Evolutionary conservation across 2,113 vertebrate genomes (phyloP), one percentile per base, ranked within the genome.

Genomic region (Lampris megalopsis): DNA sequence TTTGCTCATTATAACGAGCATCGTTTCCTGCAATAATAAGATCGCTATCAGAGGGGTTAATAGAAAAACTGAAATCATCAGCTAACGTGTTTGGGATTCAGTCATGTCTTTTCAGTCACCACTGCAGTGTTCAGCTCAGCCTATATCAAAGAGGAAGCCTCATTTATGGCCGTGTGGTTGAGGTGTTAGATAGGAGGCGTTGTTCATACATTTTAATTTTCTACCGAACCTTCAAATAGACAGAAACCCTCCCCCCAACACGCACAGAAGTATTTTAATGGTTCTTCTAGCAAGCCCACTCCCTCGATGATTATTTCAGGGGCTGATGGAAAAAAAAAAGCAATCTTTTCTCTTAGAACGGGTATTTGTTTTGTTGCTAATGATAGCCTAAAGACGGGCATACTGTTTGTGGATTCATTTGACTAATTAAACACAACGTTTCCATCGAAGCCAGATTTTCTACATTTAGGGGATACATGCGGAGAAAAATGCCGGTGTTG

Each of bases 61-160:
- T 24, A 45, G 38, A 7, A 41, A 62, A 37, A 42, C 36, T 40
- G 40, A 59, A 81, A 66, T 83, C 63, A 81, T 63, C 73, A 50
- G 48, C 63, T 38, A 38, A 13, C 36, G 47, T 50, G 78, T 41
- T 78, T 82, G 86, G 86, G 80, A 92, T 86, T 91, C 82, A 89
- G 75, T 85, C 61, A 48, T 36, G 59, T 41, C 77, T 71, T 68
- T 79, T 50, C 24, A 77, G 69, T 81, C 73, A 68, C 71, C 60
- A 70, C 80, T 88, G 83, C 67, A 86, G 76, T 76, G 68, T 79
- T 79, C 70, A 67, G 75, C 87, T 73, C 49, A 50, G 83, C 88
- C 73, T 77, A 86, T 90, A 63, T 88, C 73, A 86, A 89, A 93
- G 78, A 81, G 85, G 84, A 91, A 91, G 84, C 81, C 71, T 84